A percentile compares a stretch with the other conserved stretches of the same genome.
phyloP scores from a whole-genome alignment of 1,140 invertebrate species.

The Gryllus bimaculatus region DNA sequence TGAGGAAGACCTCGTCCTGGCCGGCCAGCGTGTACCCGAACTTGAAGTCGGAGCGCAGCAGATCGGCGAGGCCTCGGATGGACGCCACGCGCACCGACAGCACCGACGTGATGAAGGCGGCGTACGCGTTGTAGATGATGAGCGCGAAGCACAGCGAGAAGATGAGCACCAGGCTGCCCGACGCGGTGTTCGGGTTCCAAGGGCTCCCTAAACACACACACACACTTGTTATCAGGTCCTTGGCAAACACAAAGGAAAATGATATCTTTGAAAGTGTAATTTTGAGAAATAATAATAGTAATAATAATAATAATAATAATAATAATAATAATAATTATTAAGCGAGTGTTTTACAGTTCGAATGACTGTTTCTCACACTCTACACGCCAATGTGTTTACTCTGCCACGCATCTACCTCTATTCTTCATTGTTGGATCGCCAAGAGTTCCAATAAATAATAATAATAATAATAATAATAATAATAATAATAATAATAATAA shows the following conservation, averaged over 20 bases:
- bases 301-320: background rate
- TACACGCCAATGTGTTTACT: too few species aligned
- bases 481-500: too few species aligned
- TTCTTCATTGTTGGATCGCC: too few species aligned
- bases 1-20: constrained; percentile 36
- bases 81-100: constrained; percentile 47
- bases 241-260: background rate
- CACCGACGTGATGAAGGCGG: constrained; percentile 52
- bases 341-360: too few species aligned
- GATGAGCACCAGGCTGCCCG: constrained; percentile 46
- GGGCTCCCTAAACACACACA: constrained; percentile 39
- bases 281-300: background rate
- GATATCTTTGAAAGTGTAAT: background rate
- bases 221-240: background rate
- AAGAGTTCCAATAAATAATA: too few species aligned
- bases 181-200: constrained; percentile 43
- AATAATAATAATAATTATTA: too few species aligned
- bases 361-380: too few species aligned
- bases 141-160: constrained; percentile 46
- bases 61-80: constrained; percentile 45
- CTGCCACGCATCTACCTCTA: too few species aligned
- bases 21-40: constrained; percentile 43
- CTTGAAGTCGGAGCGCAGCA: constrained; percentile 45
- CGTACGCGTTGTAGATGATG: constrained; percentile 49
- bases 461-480: too few species aligned